Evolutionary conservation across 2,888 invertebrate genomes (phyloP), one percentile per base, ranked within the genome.

Genomic region (Netelia inedita): DNA sequence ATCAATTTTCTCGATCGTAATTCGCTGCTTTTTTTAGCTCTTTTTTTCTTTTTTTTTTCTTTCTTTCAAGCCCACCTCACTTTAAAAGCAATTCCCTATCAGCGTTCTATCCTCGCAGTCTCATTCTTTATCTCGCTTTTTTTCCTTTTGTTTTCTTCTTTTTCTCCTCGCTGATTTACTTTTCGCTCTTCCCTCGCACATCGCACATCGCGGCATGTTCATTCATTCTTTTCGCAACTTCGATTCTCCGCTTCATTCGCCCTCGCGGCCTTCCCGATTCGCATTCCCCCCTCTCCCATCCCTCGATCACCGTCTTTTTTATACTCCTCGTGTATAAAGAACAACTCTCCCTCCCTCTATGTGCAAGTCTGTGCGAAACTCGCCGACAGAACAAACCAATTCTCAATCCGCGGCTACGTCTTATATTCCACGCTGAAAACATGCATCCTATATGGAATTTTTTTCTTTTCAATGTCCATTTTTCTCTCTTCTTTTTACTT

Each of bases 251-350:
- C 61, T 28, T 63, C 53, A 74, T 43, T 61, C 50, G 21, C 71
- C 68, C 66, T 65, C 81, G 16, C 35, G 71, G 71, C 43, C 65
- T 19, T 76, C 2, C 68, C 74, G 53, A 28, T 41, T 53, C 23
- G 74, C 66, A 80, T 73, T 61, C 63, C 55, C 46, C 61, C 41
- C 43, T 69, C 55, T 14, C 19, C 43, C 69, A 61, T 73, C 63
- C 89, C 84, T 75, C 84, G 83, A 87, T 85, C 28, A 61, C 50
- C 68, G 55, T 68, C 68, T 50, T 43, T 69, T 73, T 71, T 78
- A 59, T 35, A 59, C 63, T 43, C 35, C 1, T 6, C 35, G 35
- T 35, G 35, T 35, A 35, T 35, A 35, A 35, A 35, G 35, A 35
- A 35, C 2, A 23, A 2, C 35, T 35, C 35, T 35, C 35, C 6